Conservation (phyloP, 2,113 vertebrate genomes). For the Platichthys flesus region DNA sequence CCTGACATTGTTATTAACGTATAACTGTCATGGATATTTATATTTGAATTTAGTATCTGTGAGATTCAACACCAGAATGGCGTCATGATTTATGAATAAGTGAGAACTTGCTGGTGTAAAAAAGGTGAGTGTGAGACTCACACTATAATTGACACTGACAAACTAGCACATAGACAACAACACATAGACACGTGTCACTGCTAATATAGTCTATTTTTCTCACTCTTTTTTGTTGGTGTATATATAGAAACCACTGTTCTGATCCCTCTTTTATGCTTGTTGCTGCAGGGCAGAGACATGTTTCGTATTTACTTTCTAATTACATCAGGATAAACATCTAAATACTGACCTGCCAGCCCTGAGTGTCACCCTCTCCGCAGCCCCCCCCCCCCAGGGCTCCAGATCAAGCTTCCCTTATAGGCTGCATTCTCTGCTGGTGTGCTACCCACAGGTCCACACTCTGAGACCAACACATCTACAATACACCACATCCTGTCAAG, state of each 20-base stretch:
- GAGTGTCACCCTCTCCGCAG: conserved; percentile 19
- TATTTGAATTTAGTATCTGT: not conserved
- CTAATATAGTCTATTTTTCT: too few relatives aligned
- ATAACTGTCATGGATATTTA: not conserved
- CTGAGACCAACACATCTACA: not conserved
- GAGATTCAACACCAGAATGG: not conserved
- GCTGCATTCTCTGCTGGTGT: not conserved
- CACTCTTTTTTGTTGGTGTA: conserved; percentile 6
- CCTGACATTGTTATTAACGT: too few relatives aligned
- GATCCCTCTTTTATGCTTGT: conserved; percentile 15
- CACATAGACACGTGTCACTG: too few relatives aligned
- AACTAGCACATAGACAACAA: not conserved
- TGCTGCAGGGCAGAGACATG: conserved; percentile 8
- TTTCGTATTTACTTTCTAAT: conserved; percentile 54
- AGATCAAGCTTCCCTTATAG: conserved; percentile 27
- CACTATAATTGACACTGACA: not conserved
- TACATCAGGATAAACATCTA: conserved; percentile 31
- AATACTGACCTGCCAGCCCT: conserved; percentile 12
- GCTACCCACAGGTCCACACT: not conserved
- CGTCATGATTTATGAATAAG: conserved; percentile 32
- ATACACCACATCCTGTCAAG: not conserved
- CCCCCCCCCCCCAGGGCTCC: conserved; percentile 7
- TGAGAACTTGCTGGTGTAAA: not conserved
- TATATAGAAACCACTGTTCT: conserved; percentile 6
- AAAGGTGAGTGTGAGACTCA: not conserved